Base-by-base conservation (phyloP, 2,888 invertebrate genomes). In the Pediacus dermestoides region DNA sequence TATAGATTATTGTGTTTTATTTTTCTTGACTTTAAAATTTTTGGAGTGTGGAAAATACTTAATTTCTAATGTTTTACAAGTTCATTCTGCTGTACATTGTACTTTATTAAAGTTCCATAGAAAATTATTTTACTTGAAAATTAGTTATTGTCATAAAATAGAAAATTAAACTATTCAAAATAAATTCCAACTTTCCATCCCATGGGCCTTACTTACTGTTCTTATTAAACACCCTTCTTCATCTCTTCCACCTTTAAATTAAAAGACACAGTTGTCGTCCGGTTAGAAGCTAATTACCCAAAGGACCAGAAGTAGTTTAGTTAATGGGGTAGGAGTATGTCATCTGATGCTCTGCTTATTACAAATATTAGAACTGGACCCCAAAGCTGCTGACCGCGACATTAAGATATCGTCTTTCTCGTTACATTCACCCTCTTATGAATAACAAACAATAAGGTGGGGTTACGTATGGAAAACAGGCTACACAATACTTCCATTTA, bases 341-440 rank as follows among this genome's bases (percentile, higher is more conserved):
- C 60, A 59, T 48, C 46, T 45, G 57, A 55, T 49, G 39, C 47
- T 38, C 30, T 28, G 44, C 42, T 48, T 48, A 50, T 50, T n/a
- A n/a, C n/a, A n/a, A n/a, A n/a, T n/a, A n/a, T n/a, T 50, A 48
- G 46, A 32, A 42, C 27, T 26, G 46, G 44, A 34, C 44, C 44
- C 44, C 42, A 39, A 31, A 12, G 45, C 34, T 34, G 46, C 47
- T 55, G 58, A 57, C 59, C 55, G 50, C 54, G 55, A 58, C 55
- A 53, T 61, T 59, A 62, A 56, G 56, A 60, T 57, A 60, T 61
- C 61, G 57, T 50, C 57, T 60, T 61, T 57, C 60, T 55, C 54
- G 54, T 56, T 44, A 37, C 44, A 37, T 46, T 18, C 47, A 50
- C 38, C 50, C 52, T 48, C 49, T 53, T 50, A 50, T 58, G 58